phyloP scores from a whole-genome alignment of 1,140 invertebrate genomes.

The Eciton burchellii region DNA sequence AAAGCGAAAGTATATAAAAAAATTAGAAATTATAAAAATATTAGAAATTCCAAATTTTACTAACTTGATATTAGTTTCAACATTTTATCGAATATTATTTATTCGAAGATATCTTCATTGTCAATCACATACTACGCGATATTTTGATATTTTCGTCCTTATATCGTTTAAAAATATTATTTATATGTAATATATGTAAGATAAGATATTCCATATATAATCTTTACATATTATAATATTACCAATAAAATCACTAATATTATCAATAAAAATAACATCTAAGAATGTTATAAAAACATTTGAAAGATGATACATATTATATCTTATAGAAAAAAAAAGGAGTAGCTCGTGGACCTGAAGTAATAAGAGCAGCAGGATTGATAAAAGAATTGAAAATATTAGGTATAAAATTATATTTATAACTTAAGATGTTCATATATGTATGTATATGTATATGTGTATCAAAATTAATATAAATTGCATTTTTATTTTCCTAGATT shows the following conservation, averaged over 20 bases:
- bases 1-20: too few species aligned
- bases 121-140: too few species aligned
- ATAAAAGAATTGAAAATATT: constrained; percentile 78
- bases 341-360: constrained; percentile 79
- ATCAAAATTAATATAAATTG: constrained; percentile 9
- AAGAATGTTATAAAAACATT: background rate
- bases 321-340: constrained; percentile 78
- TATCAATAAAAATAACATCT: background rate
- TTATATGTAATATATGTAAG: background rate
- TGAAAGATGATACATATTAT: constrained; percentile 19
- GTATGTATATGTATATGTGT: background rate
- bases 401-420: constrained; percentile 67
- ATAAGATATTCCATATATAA: too few species aligned
- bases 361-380: constrained; percentile 79
- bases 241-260: too few species aligned
- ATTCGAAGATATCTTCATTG: too few species aligned
- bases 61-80: too few species aligned
- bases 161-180: too few species aligned
- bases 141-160: too few species aligned
- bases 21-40: too few species aligned
- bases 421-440: background rate
- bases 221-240: too few species aligned
- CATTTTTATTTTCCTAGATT: constrained; percentile 83
- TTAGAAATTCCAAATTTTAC: too few species aligned
- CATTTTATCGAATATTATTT: too few species aligned